Conservation (phyloP, 2,113 vertebrate genomes). For the Cololabis saira region DNA sequence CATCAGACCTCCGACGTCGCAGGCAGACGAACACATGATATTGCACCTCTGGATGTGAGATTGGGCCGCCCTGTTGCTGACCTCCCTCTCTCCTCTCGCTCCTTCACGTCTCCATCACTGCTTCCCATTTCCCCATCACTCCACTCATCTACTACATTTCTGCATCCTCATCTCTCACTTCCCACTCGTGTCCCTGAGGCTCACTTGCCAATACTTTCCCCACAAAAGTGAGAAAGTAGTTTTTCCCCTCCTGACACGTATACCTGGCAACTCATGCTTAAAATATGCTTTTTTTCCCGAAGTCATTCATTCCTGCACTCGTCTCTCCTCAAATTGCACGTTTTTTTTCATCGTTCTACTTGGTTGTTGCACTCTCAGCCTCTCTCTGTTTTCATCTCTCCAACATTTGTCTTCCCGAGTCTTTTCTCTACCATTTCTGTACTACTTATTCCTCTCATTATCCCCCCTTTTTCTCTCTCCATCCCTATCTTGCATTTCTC, state of each 20-base stretch:
- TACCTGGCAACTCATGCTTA: too few species aligned
- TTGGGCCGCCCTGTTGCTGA: neutral
- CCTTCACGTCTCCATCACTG: neutral
- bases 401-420: constrained; percentile 18
- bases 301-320: neutral
- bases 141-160: neutral
- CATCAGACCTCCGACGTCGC: too few species aligned
- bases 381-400: constrained; percentile 6
- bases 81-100: neutral
- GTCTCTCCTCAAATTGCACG: neutral
- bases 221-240: too few species aligned
- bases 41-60: neutral
- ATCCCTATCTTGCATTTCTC: constrained; percentile 20
- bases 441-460: neutral
- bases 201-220: neutral
- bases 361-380: constrained; percentile 6
- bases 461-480: neutral
- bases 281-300: too few species aligned
- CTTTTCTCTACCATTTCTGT: constrained; percentile 12
- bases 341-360: neutral
- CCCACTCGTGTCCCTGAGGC: neutral
- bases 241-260: too few species aligned
- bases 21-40: too few species aligned
- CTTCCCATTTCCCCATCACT: neutral
- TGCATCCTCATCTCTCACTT: neutral